Evolutionary conservation across 1,140 invertebrate species (phyloP).

Genomic region (Drosophila seguyi): DNA sequence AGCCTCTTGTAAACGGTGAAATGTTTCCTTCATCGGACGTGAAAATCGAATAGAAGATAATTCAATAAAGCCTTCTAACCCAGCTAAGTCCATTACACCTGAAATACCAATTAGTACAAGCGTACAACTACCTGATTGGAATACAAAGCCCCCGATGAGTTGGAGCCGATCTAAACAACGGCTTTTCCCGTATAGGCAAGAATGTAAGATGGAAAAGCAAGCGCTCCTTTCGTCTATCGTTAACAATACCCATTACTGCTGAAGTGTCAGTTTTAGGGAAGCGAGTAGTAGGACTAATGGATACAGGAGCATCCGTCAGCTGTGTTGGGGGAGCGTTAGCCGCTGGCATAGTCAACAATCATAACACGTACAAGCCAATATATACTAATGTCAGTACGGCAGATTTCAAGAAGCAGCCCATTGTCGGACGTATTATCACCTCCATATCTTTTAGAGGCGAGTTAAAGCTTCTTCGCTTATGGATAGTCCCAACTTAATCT

Average conservation of each 20-base stretch:
- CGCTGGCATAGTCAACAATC: no score
- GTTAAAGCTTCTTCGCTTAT: no score
- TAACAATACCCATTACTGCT: background rate
- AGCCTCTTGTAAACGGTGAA: background rate
- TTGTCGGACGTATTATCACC: no score
- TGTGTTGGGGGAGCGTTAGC: no score
- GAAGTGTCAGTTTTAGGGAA: no score
- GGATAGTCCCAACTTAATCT: no score
- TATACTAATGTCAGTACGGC: no score
- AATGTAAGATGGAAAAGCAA: background rate
- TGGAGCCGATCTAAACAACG: background rate
- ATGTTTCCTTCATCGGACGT: background rate
- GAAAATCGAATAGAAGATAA: background rate
- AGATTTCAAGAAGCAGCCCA: no score
- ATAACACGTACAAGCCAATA: no score
- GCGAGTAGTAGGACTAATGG: no score
- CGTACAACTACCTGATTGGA: background rate
- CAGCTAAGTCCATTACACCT: background rate
- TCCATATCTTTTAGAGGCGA: no score
- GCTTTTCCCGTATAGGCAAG: background rate
- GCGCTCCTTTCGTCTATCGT: background rate
- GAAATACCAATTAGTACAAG: background rate
- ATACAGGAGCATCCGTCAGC: no score
- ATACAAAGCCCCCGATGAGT: background rate
- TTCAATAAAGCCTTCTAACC: background rate